Percentiles rank a stretch among this genome's conserved stretches.
phyloP scores from a whole-genome alignment of 1,140 invertebrate species.

The Drosophila bocqueti region DNA sequence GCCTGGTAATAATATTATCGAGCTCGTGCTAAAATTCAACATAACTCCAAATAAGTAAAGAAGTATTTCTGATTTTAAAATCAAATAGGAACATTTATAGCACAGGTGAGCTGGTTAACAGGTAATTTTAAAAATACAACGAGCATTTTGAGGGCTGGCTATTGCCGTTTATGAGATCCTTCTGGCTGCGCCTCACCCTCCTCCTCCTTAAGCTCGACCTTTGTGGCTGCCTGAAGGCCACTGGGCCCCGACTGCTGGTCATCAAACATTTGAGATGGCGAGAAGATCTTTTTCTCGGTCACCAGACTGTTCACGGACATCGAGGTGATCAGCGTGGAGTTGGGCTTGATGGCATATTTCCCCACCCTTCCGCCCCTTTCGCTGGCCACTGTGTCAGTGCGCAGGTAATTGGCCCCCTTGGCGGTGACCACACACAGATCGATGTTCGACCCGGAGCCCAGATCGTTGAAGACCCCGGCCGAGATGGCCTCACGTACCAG shows the following conservation, averaged over 20 bases:
- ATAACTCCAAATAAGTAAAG: not conserved
- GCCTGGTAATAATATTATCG: too few species aligned
- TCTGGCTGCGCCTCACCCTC: too few species aligned
- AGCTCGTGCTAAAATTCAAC: not conserved
- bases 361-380: conserved; percentile 88
- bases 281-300: conserved; percentile 37
- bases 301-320: conserved; percentile 52
- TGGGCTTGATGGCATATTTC: conserved; percentile 62
- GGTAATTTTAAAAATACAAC: not conserved
- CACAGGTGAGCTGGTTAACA: not conserved
- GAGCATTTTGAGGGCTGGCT: not conserved
- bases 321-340: conserved; percentile 71
- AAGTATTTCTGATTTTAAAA: not conserved
- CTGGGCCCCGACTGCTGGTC: conserved; percentile 4
- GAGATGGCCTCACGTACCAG: conserved; percentile 96
- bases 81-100: not conserved
- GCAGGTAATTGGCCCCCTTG: conserved; percentile 90
- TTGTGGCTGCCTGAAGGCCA: conserved; percentile 11
- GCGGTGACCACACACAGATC: conserved; percentile 97
- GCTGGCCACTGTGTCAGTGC: conserved; percentile 95
- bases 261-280: not conserved
- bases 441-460: conserved; percentile 98
- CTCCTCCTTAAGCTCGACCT: not conserved
- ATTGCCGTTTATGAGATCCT: not conserved
- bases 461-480: conserved; percentile 98